Base-by-base conservation (phyloP, 2,888 invertebrate species). In the Dichetophora obliterata region DNA sequence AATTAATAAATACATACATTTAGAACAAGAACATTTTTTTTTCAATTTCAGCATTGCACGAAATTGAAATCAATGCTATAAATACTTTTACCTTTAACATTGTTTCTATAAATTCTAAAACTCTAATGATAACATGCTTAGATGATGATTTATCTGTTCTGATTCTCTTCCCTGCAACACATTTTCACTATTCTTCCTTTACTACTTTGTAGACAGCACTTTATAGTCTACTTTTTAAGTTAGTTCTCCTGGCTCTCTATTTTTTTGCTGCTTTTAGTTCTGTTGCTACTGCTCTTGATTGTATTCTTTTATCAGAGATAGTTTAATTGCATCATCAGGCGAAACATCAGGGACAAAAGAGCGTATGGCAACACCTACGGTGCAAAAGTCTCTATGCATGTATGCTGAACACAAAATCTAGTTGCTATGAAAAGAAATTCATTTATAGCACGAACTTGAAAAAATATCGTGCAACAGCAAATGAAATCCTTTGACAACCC, bases 311-410 rank as follows among this genome's bases (percentile, higher is more conserved):
- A 63, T 72, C 61, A 37, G 65, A 50, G 48, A 63, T 52, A 31
- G 31, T 73, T 73, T 73, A 73, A 73, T 73, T 73, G 73, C 73
- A 34, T 50, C 63, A 63, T 73, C 63, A 63, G 63, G 48, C 63
- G 59, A 61, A 73, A 73, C 73, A 65, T 73, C 52, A 65, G 65
- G 52, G 73, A 63, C 43, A 43, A 14, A 14, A 43, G 14, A 1
- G 14, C 43, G 6, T 14, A 43, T 43, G 14, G 43, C 8, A 43
- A 11, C 43, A 6, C 43, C 43, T 43, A 11, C 43, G 43, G 2
- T 43, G 14, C 43, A 11, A 3, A 43, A 43, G 3, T 43, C 14
- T 43, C 2, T 43, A 43, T 14, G 11, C 6, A 24, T 31, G 1
- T 31, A 61, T 31, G 43, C 14, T 43, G 27, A 61, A 27, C 14